These are phyloP conservation scores for Chloropsis cyanopogon DNA, from an alignment of 2,113 vertebrate genomes.

Conservation along the genomic window DNA sequence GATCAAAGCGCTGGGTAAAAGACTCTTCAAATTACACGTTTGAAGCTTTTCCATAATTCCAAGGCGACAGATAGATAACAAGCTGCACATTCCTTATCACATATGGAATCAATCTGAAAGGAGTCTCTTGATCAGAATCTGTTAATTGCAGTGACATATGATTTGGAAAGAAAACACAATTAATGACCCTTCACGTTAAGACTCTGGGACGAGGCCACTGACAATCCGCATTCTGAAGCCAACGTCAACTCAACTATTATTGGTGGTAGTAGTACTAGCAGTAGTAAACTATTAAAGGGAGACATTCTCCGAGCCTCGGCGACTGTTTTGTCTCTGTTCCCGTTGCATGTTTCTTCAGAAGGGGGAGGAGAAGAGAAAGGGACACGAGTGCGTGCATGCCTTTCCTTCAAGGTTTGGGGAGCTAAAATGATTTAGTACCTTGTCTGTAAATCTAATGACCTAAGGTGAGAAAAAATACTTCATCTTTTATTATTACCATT, in stretches of 20 bases:
- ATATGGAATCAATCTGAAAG: constrained; percentile 80
- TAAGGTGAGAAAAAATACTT: constrained; percentile 65
- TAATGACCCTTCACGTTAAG: constrained; percentile 73
- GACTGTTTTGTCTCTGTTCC: constrained; percentile 45
- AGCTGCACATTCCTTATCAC: constrained; percentile 80
- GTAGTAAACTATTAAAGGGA: constrained; percentile 46
- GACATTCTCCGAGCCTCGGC: background rate
- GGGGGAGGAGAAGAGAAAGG: background rate
- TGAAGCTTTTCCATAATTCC: constrained; percentile 81
- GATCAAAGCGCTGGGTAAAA: constrained; percentile 84
- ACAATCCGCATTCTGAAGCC: constrained; percentile 46
- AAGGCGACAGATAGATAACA: constrained; percentile 75
- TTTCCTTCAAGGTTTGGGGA: constrained; percentile 39
- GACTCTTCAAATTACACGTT: constrained; percentile 83
- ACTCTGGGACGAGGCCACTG: constrained; percentile 47
- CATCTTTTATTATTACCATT: constrained; percentile 67
- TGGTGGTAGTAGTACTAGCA: background rate
- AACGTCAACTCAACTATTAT: constrained; percentile 32
- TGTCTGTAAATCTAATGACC: constrained; percentile 66
- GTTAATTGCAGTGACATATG: constrained; percentile 78
- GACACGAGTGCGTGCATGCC: background rate
- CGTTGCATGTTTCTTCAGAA: constrained; percentile 19
- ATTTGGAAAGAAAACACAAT: constrained; percentile 80
- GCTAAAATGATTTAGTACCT: constrained; percentile 59
- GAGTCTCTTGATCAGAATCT: constrained; percentile 76